These are phyloP conservation scores for Sitodiplosis mosellana DNA, from an alignment of 1,140 invertebrate genomes.

Conservation along the genomic window DNA sequence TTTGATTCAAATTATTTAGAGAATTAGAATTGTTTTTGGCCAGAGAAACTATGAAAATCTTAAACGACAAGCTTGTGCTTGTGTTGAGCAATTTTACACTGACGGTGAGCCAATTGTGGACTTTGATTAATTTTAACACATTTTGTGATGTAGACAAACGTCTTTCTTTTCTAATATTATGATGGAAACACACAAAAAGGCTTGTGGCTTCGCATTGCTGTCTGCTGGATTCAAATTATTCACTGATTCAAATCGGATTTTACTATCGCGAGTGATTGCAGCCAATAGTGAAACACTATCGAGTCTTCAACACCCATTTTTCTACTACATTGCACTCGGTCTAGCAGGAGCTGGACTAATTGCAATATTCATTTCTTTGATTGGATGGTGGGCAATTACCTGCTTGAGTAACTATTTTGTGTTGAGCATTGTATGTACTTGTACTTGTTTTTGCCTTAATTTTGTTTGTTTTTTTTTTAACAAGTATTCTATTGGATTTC, in stretches of 20 bases:
- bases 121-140: not conserved
- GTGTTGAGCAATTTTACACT: no score
- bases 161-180: not conserved
- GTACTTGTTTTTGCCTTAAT: not conserved
- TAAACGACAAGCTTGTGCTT: no score
- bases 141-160: not conserved
- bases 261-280: constrained; percentile 44
- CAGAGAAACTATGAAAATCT: no score
- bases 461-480: constrained; percentile 1
- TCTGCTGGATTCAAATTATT: constrained; percentile 48
- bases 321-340: constrained; percentile 51
- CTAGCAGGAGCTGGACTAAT: constrained; percentile 42
- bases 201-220: constrained; percentile 46
- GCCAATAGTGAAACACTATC: constrained; percentile 30
- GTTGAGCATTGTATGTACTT: constrained; percentile 39
- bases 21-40: no score
- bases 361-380: constrained; percentile 40
- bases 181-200: constrained; percentile 23
- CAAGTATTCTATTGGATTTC: constrained; percentile 13
- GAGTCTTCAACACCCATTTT: constrained; percentile 40
- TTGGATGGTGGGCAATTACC: constrained; percentile 63
- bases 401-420: constrained; percentile 50
- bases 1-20: no score
- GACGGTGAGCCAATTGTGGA: not conserved
- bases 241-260: constrained; percentile 41